Percentiles rank a stretch among this genome's conserved stretches.
phyloP scores from a whole-genome alignment of 2,797 vertebrate species.

The Sebastes hubbsi region DNA sequence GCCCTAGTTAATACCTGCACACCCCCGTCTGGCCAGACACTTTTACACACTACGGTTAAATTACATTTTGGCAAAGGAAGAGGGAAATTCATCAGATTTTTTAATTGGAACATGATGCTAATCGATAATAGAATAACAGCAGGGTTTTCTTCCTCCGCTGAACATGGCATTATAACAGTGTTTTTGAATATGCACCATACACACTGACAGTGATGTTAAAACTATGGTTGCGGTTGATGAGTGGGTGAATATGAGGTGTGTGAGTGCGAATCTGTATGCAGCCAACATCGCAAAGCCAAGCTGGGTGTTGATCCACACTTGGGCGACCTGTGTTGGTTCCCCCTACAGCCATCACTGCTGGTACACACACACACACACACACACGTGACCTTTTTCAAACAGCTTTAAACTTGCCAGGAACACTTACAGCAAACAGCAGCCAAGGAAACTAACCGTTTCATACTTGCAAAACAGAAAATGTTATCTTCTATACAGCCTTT shows the following conservation, averaged over 20 bases:
- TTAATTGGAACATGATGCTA: neutral
- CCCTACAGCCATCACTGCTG: neutral
- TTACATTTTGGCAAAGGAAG: neutral
- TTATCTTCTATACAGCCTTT: neutral
- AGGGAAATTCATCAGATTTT: neutral
- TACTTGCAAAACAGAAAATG: neutral
- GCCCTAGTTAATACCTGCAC: neutral
- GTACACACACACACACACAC: neutral
- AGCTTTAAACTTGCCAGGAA: slow-evolving; percentile 17
- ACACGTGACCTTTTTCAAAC: slow-evolving; percentile 19
- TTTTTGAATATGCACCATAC: too few species aligned
- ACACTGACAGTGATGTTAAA: neutral
- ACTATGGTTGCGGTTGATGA: neutral
- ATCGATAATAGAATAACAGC: neutral
- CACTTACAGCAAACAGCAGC: neutral
- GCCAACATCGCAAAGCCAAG: neutral
- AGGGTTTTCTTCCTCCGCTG: neutral
- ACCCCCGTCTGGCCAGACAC: neutral
- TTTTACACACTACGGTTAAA: neutral
- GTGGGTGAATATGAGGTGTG: neutral
- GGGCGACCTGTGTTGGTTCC: neutral
- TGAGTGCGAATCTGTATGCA: neutral
- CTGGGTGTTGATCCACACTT: neutral
- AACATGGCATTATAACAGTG: neutral
- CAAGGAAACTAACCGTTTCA: slow-evolving; percentile 1